phyloP scores from a whole-genome alignment of 2,113 vertebrate genomes.

The Alligator mississippiensis region DNA sequence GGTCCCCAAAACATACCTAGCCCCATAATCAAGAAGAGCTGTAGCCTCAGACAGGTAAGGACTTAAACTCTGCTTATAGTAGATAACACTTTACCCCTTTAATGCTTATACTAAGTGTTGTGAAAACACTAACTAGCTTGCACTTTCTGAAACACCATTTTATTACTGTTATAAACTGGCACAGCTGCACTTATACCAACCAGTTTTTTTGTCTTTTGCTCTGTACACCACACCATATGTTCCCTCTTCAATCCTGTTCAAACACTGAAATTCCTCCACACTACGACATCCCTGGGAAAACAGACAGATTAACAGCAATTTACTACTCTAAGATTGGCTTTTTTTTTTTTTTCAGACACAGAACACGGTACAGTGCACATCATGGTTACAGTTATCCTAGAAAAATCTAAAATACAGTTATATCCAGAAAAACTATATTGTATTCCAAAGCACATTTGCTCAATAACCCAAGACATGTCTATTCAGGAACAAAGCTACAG shows the following conservation, averaged over 20 bases:
- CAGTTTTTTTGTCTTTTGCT: constrained; percentile 98
- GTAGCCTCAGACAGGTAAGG: background rate
- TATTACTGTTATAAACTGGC: background rate
- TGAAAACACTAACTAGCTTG: accelerated
- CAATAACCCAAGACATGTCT: background rate
- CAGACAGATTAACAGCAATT: background rate
- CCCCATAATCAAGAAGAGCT: background rate
- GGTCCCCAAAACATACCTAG: background rate
- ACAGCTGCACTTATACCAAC: constrained; percentile 65
- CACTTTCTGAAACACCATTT: background rate
- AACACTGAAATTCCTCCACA: constrained; percentile 97
- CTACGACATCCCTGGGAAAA: constrained; percentile 91
- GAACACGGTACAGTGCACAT: background rate
- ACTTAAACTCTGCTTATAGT: background rate
- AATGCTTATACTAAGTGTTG: background rate
- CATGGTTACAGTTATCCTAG: background rate
- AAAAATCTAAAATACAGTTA: background rate
- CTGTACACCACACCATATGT: constrained; percentile 98
- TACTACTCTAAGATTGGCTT: background rate
- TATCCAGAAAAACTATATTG: background rate
- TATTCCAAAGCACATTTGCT: background rate
- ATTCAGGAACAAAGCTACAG: background rate
- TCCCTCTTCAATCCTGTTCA: constrained; percentile 97
- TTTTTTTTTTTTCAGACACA: background rate
- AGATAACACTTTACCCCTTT: background rate